phyloP scores from a whole-genome alignment of 2,888 invertebrate genomes.

The Nomada fucata region DNA sequence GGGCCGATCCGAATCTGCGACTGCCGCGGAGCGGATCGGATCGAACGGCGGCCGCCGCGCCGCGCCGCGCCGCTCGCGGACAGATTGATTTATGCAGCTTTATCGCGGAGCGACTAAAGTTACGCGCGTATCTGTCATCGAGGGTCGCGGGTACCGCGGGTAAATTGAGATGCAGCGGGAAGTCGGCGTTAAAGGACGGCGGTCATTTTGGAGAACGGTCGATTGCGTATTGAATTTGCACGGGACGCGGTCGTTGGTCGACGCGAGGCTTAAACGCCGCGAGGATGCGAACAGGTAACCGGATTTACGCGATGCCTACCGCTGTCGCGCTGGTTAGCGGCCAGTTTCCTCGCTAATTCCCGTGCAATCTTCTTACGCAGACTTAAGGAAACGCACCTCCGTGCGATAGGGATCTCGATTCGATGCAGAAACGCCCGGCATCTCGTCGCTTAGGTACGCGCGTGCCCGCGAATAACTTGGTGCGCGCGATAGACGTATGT shows the following conservation, averaged over 20 bases:
- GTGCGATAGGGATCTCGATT: slow-evolving; percentile 73
- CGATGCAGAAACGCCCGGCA: slow-evolving; percentile 71
- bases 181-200: neutral
- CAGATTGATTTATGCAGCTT: slow-evolving; percentile 61
- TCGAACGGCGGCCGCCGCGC: slow-evolving; percentile 34
- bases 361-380: slow-evolving; percentile 54
- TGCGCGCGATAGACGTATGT: slow-evolving; percentile 9
- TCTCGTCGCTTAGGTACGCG: slow-evolving; percentile 53
- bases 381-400: slow-evolving; percentile 40
- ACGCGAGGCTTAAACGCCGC: neutral
- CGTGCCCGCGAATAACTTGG: slow-evolving; percentile 67
- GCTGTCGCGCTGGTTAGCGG: neutral
- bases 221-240: too few species aligned
- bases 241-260: too few species aligned
- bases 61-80: neutral
- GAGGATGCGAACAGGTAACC: too few species aligned
- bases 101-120: slow-evolving; percentile 62
- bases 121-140: slow-evolving; percentile 53
- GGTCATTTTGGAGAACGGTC: neutral
- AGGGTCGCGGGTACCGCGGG: neutral
- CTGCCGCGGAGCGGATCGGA: slow-evolving; percentile 65
- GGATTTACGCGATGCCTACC: neutral
- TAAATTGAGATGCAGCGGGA: slow-evolving; percentile 52
- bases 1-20: slow-evolving; percentile 51
- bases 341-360: slow-evolving; percentile 45